Base-by-base conservation (phyloP, 2,888 invertebrate genomes). In the Limnephilus marmoratus region DNA sequence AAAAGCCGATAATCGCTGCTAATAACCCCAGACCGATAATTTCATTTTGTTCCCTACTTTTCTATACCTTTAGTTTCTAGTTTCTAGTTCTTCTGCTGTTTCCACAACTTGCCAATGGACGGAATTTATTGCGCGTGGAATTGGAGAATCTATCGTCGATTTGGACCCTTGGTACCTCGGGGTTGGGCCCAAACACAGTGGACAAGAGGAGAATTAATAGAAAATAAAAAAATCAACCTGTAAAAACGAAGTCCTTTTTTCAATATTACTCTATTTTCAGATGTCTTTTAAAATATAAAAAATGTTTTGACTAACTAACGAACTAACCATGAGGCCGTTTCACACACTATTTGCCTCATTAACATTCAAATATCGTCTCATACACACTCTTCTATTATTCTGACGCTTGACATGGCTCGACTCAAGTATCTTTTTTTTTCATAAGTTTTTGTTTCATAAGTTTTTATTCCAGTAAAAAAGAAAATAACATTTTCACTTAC, bases 61-160 rank as follows among this genome's bases (percentile, higher is more conserved):
- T 86, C 86, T 53, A 68, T 68, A 24, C 68, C n/a, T 68, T 53
- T 53, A 53, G 18, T 7, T 7, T 68, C 18, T 24, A 24, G 68
- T 24, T 24, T 24, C 24, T 68, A 83, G 41, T 83, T 83, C 37
- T 41, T 37, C 37, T 83, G 24, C 83, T 34, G 83, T 34, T 83
- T 83, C 37, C 37, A 34, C 37, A 37, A 37, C 83, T 83, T 83
- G 37, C 41, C 86, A 68, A 68, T 68, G 45, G 45, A 45, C n/a
- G 80, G 80, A 41, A 89, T 80, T 89, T 80, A 89, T 89, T 80
- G 88, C 80, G 31, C 80, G 88, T 68, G 37, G 88, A 86, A 86
- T 86, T 86, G 81, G 87, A 37, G 34, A 89, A 89, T 89, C 88
- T 89, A 89, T 80, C 88, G 88, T 37, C 88, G 37, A 87, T 87